A percentile compares a stretch with the other conserved stretches of the same genome.
Conservation (phyloP, 2,797 vertebrate genomes). For the Mus caroli region DNA sequence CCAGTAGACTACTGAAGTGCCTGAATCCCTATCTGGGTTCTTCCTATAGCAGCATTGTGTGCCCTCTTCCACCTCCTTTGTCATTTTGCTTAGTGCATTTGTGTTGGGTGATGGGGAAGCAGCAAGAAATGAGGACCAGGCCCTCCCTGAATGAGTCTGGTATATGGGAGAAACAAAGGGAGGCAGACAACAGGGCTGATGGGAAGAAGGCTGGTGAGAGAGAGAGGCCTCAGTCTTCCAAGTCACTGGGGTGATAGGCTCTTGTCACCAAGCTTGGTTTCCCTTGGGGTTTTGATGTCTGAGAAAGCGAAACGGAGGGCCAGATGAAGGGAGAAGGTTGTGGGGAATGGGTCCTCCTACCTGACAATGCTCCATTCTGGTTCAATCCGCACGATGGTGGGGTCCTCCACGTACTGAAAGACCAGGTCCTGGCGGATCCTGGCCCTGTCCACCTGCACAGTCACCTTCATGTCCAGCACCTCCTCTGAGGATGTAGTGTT, state of each 20-base stretch:
- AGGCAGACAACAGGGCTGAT: not conserved
- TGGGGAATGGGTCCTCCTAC: conserved; percentile 83
- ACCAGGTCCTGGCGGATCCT: conserved; percentile 95
- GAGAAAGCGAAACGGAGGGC: not conserved
- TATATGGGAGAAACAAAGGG: not conserved
- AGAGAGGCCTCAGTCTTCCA: not conserved
- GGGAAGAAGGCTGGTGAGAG: not conserved
- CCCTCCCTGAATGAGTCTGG: not conserved
- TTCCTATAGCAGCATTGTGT: not conserved
- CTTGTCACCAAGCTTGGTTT: not conserved
- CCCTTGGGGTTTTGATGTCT: not conserved
- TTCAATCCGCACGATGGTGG: conserved; percentile 95
- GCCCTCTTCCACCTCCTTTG: too few species aligned
- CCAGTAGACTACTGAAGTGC: not conserved
- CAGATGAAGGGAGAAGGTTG: too few species aligned
- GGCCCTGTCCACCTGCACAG: conserved; percentile 96
- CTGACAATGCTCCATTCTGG: conserved; percentile 99
- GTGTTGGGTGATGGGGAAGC: fast-evolving
- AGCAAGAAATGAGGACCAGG: not conserved
- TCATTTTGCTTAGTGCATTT: not conserved
- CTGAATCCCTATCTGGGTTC: too few species aligned
- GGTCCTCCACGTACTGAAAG: conserved; percentile 98
- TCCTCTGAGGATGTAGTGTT: conserved; percentile 94
- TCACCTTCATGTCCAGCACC: conserved; percentile 94
- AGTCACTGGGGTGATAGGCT: not conserved